These are phyloP conservation scores for Camelus dromedarius DNA, from an alignment of 2,113 vertebrate species.

Conservation along the genomic window DNA sequence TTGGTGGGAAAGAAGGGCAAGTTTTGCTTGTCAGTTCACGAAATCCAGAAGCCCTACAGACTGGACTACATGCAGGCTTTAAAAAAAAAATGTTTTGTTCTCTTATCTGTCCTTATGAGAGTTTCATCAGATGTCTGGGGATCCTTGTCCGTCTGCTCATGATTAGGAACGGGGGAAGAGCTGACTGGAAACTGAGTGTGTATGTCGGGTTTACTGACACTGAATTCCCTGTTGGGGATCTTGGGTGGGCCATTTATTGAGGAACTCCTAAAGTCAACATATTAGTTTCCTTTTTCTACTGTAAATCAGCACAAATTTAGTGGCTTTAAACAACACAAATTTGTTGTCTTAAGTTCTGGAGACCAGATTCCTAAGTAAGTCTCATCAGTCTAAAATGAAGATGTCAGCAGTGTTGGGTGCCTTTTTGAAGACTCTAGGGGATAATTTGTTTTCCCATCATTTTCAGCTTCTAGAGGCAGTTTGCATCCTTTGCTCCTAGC, in stretches of 20 bases:
- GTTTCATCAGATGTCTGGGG: neutral
- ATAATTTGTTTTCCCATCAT: neutral
- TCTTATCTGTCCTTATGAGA: neutral
- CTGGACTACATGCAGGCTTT: neutral
- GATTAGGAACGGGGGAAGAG: neutral
- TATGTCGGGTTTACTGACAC: neutral
- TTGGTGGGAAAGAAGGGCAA: neutral
- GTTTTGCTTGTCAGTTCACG: neutral
- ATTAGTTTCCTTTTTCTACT: neutral
- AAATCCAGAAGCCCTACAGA: neutral
- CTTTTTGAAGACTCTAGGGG: neutral
- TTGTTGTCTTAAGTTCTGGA: neutral
- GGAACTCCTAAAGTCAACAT: neutral
- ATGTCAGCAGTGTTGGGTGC: neutral
- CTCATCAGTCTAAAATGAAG: neutral
- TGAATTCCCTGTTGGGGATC: neutral
- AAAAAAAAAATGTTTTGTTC: neutral
- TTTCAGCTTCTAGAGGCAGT: neutral
- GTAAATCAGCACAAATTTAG: neutral
- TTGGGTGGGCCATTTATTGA: neutral
- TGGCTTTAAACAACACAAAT: neutral
- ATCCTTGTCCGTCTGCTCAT: neutral
- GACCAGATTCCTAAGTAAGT: neutral
- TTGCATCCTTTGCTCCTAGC: neutral
- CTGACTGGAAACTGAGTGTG: neutral